Percentiles rank a stretch among this genome's conserved stretches.
These are phyloP conservation scores for Donacobius atricapilla DNA, from an alignment of 2,113 vertebrate genomes.

Conservation along the genomic window DNA sequence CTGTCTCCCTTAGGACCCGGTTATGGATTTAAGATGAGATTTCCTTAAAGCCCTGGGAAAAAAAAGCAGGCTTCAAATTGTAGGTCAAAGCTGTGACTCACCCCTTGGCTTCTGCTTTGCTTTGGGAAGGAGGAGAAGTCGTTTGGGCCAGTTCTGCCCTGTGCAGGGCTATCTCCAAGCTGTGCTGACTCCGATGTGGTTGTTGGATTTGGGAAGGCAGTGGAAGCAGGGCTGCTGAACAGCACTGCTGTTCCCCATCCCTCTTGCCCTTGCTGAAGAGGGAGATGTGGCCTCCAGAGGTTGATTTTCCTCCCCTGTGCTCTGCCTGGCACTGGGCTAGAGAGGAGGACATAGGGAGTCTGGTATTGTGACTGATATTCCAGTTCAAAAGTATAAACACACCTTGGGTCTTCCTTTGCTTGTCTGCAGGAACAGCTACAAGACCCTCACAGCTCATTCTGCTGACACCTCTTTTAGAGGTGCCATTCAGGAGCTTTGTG, in stretches of 20 bases:
- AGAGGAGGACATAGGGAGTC: background rate
- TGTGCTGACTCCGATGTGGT: fast-evolving
- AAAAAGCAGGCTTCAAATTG: constrained; percentile 37
- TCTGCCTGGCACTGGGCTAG: background rate
- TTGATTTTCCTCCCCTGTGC: background rate
- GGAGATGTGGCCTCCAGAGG: background rate
- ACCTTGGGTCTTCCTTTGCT: background rate
- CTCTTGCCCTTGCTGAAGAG: background rate
- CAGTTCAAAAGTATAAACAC: background rate
- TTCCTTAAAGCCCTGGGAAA: constrained; percentile 59
- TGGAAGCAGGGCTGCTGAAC: background rate
- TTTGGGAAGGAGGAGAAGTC: background rate
- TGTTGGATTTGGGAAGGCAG: fast-evolving
- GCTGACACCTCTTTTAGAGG: constrained; percentile 6
- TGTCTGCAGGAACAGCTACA: background rate
- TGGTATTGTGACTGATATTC: background rate
- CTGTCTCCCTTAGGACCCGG: constrained; percentile 19
- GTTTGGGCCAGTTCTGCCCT: background rate
- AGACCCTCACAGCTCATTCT: background rate
- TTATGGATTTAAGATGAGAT: constrained; percentile 60
- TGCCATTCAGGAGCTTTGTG: constrained; percentile 21
- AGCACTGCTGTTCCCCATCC: background rate
- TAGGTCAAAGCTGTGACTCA: constrained; percentile 53
- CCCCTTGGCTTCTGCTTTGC: background rate
- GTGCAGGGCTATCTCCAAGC: background rate